These are phyloP conservation scores for Manis pentadactyla DNA, from an alignment of 2,797 vertebrate species.

Conservation along the genomic window DNA sequence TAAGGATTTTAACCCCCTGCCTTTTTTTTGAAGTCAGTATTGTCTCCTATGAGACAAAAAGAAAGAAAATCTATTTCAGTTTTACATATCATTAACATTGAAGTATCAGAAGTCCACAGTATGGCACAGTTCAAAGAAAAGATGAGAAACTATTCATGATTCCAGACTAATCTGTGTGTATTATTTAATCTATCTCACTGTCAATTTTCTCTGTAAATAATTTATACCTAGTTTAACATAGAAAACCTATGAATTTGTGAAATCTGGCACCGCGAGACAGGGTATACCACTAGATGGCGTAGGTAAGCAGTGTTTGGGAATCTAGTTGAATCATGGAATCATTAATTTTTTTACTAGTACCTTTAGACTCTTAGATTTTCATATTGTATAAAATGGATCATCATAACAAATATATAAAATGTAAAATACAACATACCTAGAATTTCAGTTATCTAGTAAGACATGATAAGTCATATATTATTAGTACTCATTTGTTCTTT, in stretches of 20 bases:
- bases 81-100: background rate
- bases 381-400: slow-evolving; percentile 34
- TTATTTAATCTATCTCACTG: background rate
- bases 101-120: background rate
- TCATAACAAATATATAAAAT: background rate
- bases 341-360: background rate
- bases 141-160: slow-evolving; percentile 32
- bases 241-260: background rate
- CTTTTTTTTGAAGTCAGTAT: slow-evolving; percentile 72
- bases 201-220: background rate
- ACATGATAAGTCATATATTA: background rate
- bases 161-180: background rate
- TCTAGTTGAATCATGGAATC: background rate
- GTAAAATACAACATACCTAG: background rate
- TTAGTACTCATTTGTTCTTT: background rate
- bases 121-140: background rate
- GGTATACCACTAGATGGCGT: background rate
- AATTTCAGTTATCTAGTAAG: slow-evolving; percentile 5
- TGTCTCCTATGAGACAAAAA: slow-evolving; percentile 78
- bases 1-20: slow-evolving; percentile 83
- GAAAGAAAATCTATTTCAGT: background rate
- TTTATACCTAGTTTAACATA: background rate
- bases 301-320: background rate
- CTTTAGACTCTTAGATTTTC: slow-evolving; percentile 26
- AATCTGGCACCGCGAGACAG: background rate